phyloP scores from a whole-genome alignment of 2,113 vertebrate species.

The zebrafish (Danio rerio) region GRCz12tu NC_133186.1:43627501-43628000 shows the following conservation, averaged over 20 bases:
- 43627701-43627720: conserved; percentile 77
- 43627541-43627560: conserved; percentile 81
- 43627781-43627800: conserved; percentile 62
- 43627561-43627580: conserved; percentile 58
- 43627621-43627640: not conserved
- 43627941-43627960: conserved; percentile 6
- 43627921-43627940: conserved; percentile 21
- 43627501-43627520: conserved; percentile 79
- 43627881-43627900: conserved; percentile 2
- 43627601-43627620: conserved; percentile 43
- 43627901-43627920: conserved; percentile 17
- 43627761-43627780: conserved; percentile 60
- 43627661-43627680: conserved; percentile 67
- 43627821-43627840: conserved; percentile 44
- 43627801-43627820: conserved; percentile 63
- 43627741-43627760: conserved; percentile 66
- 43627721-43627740: conserved; percentile 64
- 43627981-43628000: not conserved
- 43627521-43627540: conserved; percentile 73
- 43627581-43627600: conserved; percentile 6
- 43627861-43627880: conserved; percentile 50
- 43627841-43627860: conserved; percentile 23
- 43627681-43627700: conserved; percentile 77
- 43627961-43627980: not conserved
- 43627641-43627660: conserved; percentile 66